A percentile compares a stretch with the other conserved stretches of the same genome.
Evolutionary conservation across 2,797 vertebrate genomes (phyloP).

Genomic region (Sebastes cheni): DNA sequence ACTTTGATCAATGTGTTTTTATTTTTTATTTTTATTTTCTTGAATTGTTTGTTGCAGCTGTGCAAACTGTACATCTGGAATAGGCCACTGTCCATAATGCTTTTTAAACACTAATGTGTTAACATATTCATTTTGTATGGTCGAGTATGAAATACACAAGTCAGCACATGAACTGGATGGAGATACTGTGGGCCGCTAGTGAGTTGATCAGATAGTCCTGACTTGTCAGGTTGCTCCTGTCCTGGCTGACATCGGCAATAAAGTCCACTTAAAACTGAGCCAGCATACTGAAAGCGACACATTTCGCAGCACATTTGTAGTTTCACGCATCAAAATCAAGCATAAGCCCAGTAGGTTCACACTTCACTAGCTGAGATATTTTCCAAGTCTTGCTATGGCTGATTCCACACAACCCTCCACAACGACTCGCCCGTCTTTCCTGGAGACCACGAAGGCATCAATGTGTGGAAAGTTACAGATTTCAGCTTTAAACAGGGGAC

Average conservation of each 20-base stretch:
- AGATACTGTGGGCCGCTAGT: not conserved
- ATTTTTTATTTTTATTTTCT: not conserved
- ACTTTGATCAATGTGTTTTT: not conserved
- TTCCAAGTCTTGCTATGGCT: slow-evolving; percentile 28
- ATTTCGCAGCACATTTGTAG: slow-evolving; percentile 55
- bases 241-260: slow-evolving; percentile 27
- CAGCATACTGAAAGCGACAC: slow-evolving; percentile 34
- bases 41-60: not conserved
- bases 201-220: slow-evolving; percentile 25
- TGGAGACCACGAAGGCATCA: not conserved
- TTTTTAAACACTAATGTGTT: not conserved
- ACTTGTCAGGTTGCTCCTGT: slow-evolving; percentile 34
- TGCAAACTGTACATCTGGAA: not conserved
- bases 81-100: not conserved
- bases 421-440: slow-evolving; percentile 16
- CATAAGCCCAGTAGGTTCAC: slow-evolving; percentile 47
- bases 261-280: slow-evolving; percentile 36
- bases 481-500: slow-evolving; percentile 6
- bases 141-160: not conserved
- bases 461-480: slow-evolving; percentile 11
- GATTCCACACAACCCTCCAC: slow-evolving; percentile 11
- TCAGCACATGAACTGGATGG: not conserved
- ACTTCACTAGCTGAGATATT: slow-evolving; percentile 56
- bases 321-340: slow-evolving; percentile 52
- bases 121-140: not conserved